A percentile compares a stretch with the other conserved stretches of the same genome.
phyloP scores from a whole-genome alignment of 2,797 vertebrate species.

The Sphaeramia orbicularis region DNA sequence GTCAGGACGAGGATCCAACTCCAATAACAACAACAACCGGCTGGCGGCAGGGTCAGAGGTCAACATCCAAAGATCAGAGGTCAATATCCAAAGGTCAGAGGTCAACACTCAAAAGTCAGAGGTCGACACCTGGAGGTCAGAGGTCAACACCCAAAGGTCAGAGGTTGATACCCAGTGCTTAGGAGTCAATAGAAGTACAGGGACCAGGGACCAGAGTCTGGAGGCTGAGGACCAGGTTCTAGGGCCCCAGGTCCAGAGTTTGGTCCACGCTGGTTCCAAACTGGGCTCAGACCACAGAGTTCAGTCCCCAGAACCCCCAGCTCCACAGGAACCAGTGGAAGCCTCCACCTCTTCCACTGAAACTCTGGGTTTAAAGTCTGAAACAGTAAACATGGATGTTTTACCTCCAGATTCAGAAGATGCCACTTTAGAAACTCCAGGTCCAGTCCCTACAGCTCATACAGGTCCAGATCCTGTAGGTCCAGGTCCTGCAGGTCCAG shows the following conservation, averaged over 20 bases:
- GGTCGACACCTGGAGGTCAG: neutral
- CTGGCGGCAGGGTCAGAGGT: neutral
- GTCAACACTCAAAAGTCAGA: neutral
- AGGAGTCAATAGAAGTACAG: too few species aligned
- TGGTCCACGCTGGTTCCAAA: neutral
- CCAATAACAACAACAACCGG: constrained; percentile 85
- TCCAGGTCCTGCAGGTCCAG: constrained; percentile 1
- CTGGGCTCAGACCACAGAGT: neutral
- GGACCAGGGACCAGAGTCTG: too few species aligned
- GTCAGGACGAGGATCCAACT: constrained; percentile 59
- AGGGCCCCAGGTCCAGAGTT: too few species aligned
- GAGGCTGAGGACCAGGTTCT: neutral
- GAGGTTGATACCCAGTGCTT: too few species aligned
- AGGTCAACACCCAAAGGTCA: neutral
- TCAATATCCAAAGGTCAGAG: neutral
- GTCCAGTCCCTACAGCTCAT: neutral
- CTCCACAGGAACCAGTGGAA: too few species aligned
- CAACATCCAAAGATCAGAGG: neutral
- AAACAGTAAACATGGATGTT: neutral
- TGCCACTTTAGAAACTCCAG: constrained; percentile 1
- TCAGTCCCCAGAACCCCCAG: neutral
- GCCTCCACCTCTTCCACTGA: neutral
- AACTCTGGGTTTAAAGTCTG: neutral
- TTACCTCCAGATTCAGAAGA: neutral
- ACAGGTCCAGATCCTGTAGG: neutral